Evolutionary conservation across 2,113 vertebrate genomes (phyloP), one percentile per base, ranked within the genome.

Genomic region (Sinocyclocheilus anshuiensis): DNA sequence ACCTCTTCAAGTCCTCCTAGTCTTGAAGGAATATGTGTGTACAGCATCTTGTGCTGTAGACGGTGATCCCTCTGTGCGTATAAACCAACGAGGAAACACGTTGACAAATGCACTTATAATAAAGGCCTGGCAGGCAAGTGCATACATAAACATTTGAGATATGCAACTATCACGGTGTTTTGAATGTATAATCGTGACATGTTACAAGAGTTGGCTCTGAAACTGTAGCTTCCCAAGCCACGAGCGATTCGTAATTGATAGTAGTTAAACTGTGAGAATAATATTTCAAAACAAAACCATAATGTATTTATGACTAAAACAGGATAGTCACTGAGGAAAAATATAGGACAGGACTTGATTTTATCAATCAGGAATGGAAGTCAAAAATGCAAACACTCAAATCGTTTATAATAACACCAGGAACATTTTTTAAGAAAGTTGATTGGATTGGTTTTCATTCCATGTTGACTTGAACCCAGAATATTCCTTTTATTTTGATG

Each of bases 1-100:
- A 86, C 67, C 74, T 87, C 78, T 85, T 55, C 2, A 22, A 22
- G 53, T 67, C 79, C 82, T 63, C 55, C 57, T 82, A 36, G 50
- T 22, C 13, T 42, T 84, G 1, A 59, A 57, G 65, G 18, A 55
- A 72, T 82, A 71, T n/a, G 39, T 63, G 33, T 48, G 13, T 20
- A 18, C 24, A 33, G 48, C 6, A 77, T 77, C 15, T n/a, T 50
- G 13, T 77, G 45, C 42, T 50, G 74, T n/a, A n/a, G 11, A 39
- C 33, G 7, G 53, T 24, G 7, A 77, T 45, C 74, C 45, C 45
- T 11, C 65, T 79, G 18, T 55, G 77, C 24, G 0, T 6, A 57
- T 61, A 80, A 80, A 80, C 29, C 33, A 20, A 77, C 6, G 3
- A 26, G 45, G n/a, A 77, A 77, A 53, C 50, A 29, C n/a, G 15